Evolutionary conservation across 2,888 invertebrate genomes (phyloP).

Genomic region (Calliphora vomitoria): DNA sequence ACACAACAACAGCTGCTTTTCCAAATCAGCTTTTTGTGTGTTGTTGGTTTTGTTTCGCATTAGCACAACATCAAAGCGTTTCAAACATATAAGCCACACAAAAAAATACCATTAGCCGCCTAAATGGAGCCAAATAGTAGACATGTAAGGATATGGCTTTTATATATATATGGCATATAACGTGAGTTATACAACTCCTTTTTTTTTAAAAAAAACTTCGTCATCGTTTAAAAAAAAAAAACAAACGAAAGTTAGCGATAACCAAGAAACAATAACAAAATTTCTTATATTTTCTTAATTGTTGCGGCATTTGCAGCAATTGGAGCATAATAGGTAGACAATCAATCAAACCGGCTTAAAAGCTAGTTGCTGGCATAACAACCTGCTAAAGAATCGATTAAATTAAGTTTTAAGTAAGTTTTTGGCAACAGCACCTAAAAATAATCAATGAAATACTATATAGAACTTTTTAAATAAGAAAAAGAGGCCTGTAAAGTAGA

Average conservation of each 20-base stretch:
- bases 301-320: constrained; percentile 37
- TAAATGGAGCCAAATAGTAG: constrained; percentile 70
- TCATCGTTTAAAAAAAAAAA: background rate
- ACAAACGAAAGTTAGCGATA: background rate
- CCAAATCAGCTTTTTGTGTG: constrained; percentile 66
- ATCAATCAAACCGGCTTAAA: constrained; percentile 20
- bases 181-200: constrained; percentile 29
- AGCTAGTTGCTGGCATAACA: background rate
- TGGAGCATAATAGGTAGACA: constrained; percentile 23
- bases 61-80: constrained; percentile 40
- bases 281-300: constrained; percentile 16
- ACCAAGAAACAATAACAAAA: background rate
- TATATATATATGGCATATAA: constrained; percentile 23
- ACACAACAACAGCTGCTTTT: constrained; percentile 72
- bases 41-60: background rate
- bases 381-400: background rate
- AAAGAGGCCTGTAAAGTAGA: background rate
- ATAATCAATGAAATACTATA: background rate
- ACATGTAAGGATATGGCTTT: constrained; percentile 65
- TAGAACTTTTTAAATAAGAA: background rate
- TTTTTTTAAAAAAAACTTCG: background rate
- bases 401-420: no score
- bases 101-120: constrained; percentile 66
- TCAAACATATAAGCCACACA: constrained; percentile 11
- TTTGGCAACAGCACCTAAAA: background rate